These are phyloP conservation scores for Recurvirostra avosetta DNA, from an alignment of 2,113 vertebrate genomes.

Conservation along the genomic window DNA sequence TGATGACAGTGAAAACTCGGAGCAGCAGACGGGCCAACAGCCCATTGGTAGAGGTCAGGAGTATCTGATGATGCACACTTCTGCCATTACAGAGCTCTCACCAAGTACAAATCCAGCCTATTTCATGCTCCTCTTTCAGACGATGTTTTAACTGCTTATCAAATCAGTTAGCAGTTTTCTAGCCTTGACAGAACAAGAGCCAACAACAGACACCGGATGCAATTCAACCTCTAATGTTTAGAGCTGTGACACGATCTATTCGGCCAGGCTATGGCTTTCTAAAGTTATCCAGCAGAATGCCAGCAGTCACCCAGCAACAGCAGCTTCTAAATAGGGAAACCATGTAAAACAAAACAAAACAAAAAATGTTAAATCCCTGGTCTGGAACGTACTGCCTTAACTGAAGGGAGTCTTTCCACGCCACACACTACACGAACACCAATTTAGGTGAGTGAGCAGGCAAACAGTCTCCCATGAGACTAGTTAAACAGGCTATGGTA, in stretches of 20 bases:
- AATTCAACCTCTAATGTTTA: background rate
- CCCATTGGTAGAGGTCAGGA: background rate
- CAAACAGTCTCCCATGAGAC: background rate
- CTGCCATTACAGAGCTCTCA: slow-evolving; percentile 12
- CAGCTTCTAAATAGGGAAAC: slow-evolving; percentile 16
- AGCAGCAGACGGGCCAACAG: background rate
- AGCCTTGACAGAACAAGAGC: slow-evolving; percentile 1
- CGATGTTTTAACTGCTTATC: background rate
- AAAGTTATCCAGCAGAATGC: background rate
- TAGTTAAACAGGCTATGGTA: background rate
- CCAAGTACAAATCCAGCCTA: background rate
- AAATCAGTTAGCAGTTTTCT: background rate
- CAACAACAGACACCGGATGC: background rate
- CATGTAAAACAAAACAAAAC: background rate
- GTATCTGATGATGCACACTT: background rate
- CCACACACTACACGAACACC: background rate
- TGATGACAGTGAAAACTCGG: background rate
- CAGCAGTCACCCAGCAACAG: slow-evolving; percentile 26
- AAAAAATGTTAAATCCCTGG: background rate
- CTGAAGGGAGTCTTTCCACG: slow-evolving; percentile 7
- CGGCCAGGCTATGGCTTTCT: background rate
- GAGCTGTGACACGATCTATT: background rate
- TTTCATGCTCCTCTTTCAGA: background rate
- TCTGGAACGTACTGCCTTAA: slow-evolving; percentile 14
- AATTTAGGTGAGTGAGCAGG: slow-evolving; percentile 19